Base-by-base conservation (phyloP, 1,140 invertebrate species). In the Charaxes varanes region DNA sequence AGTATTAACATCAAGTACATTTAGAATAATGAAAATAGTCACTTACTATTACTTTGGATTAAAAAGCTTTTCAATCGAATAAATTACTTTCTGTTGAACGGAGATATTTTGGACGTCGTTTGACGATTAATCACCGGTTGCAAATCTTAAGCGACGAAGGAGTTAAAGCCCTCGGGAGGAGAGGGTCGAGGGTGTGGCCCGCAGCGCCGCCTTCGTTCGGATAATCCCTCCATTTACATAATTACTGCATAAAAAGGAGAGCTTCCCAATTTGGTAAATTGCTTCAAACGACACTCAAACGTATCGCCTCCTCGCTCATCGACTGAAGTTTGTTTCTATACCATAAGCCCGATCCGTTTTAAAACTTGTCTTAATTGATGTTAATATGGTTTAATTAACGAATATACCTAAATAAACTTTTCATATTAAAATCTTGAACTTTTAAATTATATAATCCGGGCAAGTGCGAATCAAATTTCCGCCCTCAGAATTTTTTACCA, bases 211-310 rank as follows among this genome's bases (percentile, higher is more conserved):
- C 76, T 63, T 74, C 62, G 63, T 57, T 64, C 53, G 67, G 64
- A 78, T 80, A 79, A 82, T 79, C 74, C 69, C 65, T 65, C 78
- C 73, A 82, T 82, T 82, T 82, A 82, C 78, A 82, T 82, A 82
- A 82, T 82, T 82, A 76, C 66, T 70, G 73, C 77, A 82, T 80
- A 82, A 82, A 82, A 82, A 79, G 53, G 62, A 72, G 65, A 63
- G 73, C 65, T 79, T 80, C 63, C 65, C 78, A 82, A 82, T 82
- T 82, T 82, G 73, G 62, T 70, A 82, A 82, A 82, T 82, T 80
- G 71, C 69, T 82, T 61, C 52, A 68, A 82, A 76, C 61, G 72
- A 76, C 69, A 65, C 53, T 66, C 43, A 61, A 63, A 56, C 53
- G 60, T 62, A 57, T 50, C 62, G 38, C 24, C 35, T 30, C 52